These are phyloP conservation scores for Palythoa heliodiscus DNA, from an alignment of 92 coral and sea anemone species.

Conservation along the genomic window DNA sequence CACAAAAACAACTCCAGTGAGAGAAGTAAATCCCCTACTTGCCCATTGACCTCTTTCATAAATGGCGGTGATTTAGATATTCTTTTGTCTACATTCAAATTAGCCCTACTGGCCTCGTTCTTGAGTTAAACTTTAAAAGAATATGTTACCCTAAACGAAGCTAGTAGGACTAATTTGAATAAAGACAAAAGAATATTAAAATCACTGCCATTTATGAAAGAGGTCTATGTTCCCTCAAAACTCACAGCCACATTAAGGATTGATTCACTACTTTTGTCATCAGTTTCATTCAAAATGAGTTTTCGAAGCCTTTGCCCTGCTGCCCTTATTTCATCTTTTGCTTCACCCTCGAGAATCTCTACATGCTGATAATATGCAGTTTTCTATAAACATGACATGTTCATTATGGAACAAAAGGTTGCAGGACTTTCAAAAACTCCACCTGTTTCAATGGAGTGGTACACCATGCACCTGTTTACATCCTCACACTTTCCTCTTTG, in stretches of 20 bases:
- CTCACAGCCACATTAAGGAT: constrained; percentile 6
- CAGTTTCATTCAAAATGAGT: constrained; percentile 35
- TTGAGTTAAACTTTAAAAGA: no score
- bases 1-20: constrained; percentile 40
- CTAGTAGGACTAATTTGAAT: no score
- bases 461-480: constrained; percentile 25
- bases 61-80: no score
- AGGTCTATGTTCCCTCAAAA: no score
- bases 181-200: no score
- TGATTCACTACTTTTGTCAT: constrained; percentile 15
- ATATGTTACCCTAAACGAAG: no score
- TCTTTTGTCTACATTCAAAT: no score
- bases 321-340: constrained; percentile 55
- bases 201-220: no score
- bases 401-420: constrained; percentile 57
- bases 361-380: constrained; percentile 36
- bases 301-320: constrained; percentile 43
- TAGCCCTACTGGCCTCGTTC: no score
- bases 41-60: no score
- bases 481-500: constrained; percentile 35
- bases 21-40: constrained; percentile 18
- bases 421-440: constrained; percentile 63
- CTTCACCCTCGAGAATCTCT: constrained; percentile 51
- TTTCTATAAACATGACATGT: constrained; percentile 51
- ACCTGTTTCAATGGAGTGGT: constrained; percentile 43